Evolutionary conservation across 2,113 vertebrate genomes (phyloP), one percentile per base, ranked within the genome.

Genomic region (Cettia cetti): DNA sequence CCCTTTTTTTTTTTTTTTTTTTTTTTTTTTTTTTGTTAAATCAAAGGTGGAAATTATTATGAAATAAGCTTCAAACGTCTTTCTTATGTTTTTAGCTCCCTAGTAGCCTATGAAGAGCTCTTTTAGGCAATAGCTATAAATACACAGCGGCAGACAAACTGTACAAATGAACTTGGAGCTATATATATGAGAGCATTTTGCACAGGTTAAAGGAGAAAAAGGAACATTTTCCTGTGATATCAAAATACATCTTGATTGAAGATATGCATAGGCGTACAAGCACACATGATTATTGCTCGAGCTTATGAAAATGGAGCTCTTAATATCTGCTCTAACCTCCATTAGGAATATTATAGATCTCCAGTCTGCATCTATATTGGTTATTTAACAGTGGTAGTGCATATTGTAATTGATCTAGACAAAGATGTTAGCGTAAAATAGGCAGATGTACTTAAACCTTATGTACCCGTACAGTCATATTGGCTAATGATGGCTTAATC

Each of bases 261-360:
- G 83, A 87, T 59, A 52, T 61, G 65, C 74, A 75, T 35, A 92
- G 84, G n/a, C 23, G 0, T 81, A 40, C 40, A 52, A 37, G 78
- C 76, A 60, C 66, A 20, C 39, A 61, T 57, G 79, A 88, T 93
- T 79, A 40, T 85, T 89, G 83, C 72, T 86, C 66, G 11, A 96
- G 88, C 66, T 89, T 94, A 82, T 86, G 79, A 95, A 96, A 96
- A 94, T 71, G 57, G 82, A 93, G 45, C 69, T 81, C 50, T 95
- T 94, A 94, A 94, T 96, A 85, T 94, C 89, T 90, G 78, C 79
- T 93, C 89, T 95, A 92, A 92, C 52, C 44, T 83, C 76, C 69
- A 84, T 95, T 95, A 97, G 81, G 89, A 85, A 94, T 92, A 94
- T 92, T 93, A 94, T 54, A 94, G 86, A 96, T 95, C 56, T 78